These are phyloP conservation scores for Biston stratarius DNA, from an alignment of 2,888 invertebrate species.

Conservation along the genomic window DNA sequence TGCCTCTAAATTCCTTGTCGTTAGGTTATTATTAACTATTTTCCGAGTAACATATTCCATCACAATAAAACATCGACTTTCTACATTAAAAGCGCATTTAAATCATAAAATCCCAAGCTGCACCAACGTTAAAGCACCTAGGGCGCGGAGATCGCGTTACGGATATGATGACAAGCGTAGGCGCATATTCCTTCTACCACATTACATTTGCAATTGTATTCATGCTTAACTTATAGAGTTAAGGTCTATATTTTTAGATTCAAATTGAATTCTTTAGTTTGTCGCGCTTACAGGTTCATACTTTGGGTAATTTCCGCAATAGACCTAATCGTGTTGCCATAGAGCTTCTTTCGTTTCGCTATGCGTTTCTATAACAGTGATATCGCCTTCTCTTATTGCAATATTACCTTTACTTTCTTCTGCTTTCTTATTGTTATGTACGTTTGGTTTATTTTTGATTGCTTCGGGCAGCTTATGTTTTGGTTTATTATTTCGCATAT, in stretches of 20 bases:
- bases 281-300: slow-evolving; percentile 2
- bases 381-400: slow-evolving; percentile 25
- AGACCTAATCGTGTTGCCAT: slow-evolving; percentile 15
- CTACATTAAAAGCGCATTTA: slow-evolving; percentile 58
- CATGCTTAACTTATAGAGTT: not conserved
- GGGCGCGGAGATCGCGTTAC: slow-evolving; percentile 68
- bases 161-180: slow-evolving; percentile 76
- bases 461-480: slow-evolving; percentile 14
- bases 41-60: slow-evolving; percentile 22
- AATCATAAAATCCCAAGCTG: slow-evolving; percentile 57
- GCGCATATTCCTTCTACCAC: slow-evolving; percentile 53
- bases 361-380: slow-evolving; percentile 18
- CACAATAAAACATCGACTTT: slow-evolving; percentile 28
- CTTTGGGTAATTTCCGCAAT: slow-evolving; percentile 18
- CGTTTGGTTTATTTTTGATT: slow-evolving; percentile 24
- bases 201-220: slow-evolving; percentile 2
- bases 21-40: slow-evolving; percentile 19
- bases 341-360: slow-evolving; percentile 28
- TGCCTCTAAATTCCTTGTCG: not conserved
- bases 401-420: slow-evolving; percentile 5
- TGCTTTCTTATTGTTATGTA: accelerated
- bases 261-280: not conserved
- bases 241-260: slow-evolving; percentile 14
- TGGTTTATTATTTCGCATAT: slow-evolving; percentile 51
- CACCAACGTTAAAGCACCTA: slow-evolving; percentile 63